Evolutionary conservation across 2,113 vertebrate species (phyloP).

Genomic region (Propithecus coquereli): DNA sequence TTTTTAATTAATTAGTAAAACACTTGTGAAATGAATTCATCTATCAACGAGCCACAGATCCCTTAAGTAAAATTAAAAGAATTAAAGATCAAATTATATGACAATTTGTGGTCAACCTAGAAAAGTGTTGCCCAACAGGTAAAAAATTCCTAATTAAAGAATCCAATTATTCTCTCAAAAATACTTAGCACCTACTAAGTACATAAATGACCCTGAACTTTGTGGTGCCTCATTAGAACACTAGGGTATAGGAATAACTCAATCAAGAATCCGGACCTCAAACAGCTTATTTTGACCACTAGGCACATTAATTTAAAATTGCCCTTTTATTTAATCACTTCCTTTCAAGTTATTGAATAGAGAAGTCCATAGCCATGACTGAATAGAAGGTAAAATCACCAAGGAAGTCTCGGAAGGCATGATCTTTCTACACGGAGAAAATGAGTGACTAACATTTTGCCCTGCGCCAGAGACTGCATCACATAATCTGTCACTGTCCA

Average conservation of each 20-base stretch:
- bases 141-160: not conserved
- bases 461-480: slow-evolving; percentile 41
- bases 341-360: not conserved
- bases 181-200: not conserved
- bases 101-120: not conserved
- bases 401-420: not conserved
- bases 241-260: not conserved
- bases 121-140: not conserved
- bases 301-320: not conserved
- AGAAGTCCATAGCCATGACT: not conserved
- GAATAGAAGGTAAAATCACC: not conserved
- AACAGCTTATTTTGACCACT: not conserved
- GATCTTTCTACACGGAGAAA: slow-evolving; percentile 28
- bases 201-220: not conserved
- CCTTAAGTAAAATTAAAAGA: not conserved
- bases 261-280: not conserved
- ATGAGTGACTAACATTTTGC: slow-evolving; percentile 44
- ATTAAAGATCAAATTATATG: not conserved
- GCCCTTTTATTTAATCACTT: not conserved
- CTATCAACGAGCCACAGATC: not conserved
- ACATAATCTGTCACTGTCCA: slow-evolving; percentile 78
- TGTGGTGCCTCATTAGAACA: too few relatives aligned
- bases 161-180: not conserved
- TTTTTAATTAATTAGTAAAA: slow-evolving; percentile 17
- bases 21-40: not conserved